Conservation (phyloP, 2,888 invertebrate genomes). For the Drosophila histrio region DNA sequence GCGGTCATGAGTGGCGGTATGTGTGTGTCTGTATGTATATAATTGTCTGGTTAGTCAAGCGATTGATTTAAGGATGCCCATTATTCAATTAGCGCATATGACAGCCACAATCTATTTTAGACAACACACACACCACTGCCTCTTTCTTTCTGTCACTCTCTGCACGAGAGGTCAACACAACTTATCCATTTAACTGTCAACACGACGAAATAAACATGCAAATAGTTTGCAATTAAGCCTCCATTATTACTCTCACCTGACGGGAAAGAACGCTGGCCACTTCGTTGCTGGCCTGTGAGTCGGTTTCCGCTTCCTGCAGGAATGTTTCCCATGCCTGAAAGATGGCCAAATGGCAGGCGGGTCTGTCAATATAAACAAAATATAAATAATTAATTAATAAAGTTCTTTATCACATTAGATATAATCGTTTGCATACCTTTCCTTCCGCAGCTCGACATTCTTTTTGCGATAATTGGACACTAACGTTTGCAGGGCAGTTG, state of each 20-base stretch:
- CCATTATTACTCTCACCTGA: conserved; percentile 85
- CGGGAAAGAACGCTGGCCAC: conserved; percentile 91
- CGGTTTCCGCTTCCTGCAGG: conserved; percentile 95
- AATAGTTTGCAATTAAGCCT: conserved; percentile 7
- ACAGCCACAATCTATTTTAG: conserved; percentile 35
- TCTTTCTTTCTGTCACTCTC: background rate
- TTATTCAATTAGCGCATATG: conserved; percentile 48
- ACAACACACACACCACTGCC: too few species aligned
- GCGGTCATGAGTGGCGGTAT: conserved; percentile 10
- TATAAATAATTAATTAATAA: conserved; percentile 2
- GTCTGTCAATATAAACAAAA: conserved; percentile 85
- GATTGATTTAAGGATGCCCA: conserved; percentile 50
- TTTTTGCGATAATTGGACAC: conserved; percentile 94
- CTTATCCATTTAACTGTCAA: conserved; percentile 56
- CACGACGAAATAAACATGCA: conserved; percentile 1
- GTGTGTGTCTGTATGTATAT: conserved; percentile 6
- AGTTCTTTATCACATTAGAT: background rate
- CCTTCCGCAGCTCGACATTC: conserved; percentile 93
- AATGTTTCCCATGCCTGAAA: conserved; percentile 96
- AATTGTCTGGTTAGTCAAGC: conserved; percentile 17
- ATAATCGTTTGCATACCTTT: conserved; percentile 87
- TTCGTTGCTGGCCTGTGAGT: conserved; percentile 93
- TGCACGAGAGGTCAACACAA: conserved; percentile 34
- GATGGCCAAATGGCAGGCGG: conserved; percentile 91
- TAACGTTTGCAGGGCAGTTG: conserved; percentile 92